Conservation (phyloP, 2,797 vertebrate genomes). For the Helostoma temminkii region DNA sequence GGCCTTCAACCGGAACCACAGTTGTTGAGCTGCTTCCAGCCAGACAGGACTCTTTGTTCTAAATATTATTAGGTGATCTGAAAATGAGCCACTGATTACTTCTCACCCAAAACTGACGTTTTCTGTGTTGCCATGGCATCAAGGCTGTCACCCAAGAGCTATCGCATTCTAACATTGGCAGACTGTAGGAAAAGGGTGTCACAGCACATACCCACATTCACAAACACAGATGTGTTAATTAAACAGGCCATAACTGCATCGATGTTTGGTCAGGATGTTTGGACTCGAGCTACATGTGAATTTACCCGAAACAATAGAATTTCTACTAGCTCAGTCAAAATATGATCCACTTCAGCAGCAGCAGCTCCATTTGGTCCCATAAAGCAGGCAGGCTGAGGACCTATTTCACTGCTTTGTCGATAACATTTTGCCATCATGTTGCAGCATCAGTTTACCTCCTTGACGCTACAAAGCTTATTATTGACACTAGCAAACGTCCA, state of each 20-base stretch:
- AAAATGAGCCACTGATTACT: slow-evolving; percentile 71
- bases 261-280: slow-evolving; percentile 71
- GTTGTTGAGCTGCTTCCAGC: slow-evolving; percentile 13
- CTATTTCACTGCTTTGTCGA: slow-evolving; percentile 64
- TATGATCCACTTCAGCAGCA: slow-evolving; percentile 64
- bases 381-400: slow-evolving; percentile 56
- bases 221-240: slow-evolving; percentile 66
- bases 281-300: slow-evolving; percentile 39
- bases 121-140: slow-evolving; percentile 81
- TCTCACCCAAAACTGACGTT: slow-evolving; percentile 73
- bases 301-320: slow-evolving; percentile 61
- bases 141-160: slow-evolving; percentile 79
- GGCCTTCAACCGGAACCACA: slow-evolving; percentile 36
- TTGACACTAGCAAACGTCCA: slow-evolving; percentile 45
- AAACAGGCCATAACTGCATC: slow-evolving; percentile 42
- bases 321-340: slow-evolving; percentile 52
- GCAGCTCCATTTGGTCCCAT: slow-evolving; percentile 65
- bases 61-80: slow-evolving; percentile 70
- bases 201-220: slow-evolving; percentile 62
- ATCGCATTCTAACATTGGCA: slow-evolving; percentile 71
- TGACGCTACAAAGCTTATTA: slow-evolving; percentile 56
- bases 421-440: slow-evolving; percentile 54
- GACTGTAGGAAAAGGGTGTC: slow-evolving; percentile 62
- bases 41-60: slow-evolving; percentile 51
- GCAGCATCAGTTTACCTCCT: slow-evolving; percentile 64